A percentile compares a stretch with the other conserved stretches of the same genome.
These are phyloP conservation scores for Balanococcus diminutus DNA, from an alignment of 2,888 invertebrate genomes.

Conservation along the genomic window DNA sequence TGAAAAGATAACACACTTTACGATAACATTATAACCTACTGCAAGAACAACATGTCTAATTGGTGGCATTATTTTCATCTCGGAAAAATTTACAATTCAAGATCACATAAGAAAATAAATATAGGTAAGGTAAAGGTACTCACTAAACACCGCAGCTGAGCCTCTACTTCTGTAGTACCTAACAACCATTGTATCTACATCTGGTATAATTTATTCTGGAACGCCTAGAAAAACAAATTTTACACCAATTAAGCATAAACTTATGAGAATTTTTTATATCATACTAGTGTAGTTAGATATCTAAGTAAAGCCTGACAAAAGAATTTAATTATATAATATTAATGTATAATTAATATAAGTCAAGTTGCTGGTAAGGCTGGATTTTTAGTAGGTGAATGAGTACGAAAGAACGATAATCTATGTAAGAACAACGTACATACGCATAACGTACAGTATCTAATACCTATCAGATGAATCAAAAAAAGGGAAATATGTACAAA, in stretches of 20 bases:
- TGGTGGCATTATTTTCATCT: neutral
- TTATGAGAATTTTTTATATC: constrained; percentile 17
- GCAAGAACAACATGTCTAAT: neutral
- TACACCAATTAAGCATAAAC: neutral
- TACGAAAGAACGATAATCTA: neutral
- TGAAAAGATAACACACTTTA: neutral
- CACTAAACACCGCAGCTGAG: constrained; percentile 31
- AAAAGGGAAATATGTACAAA: no score
- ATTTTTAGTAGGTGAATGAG: no score
- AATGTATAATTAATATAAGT: constrained; percentile 18
- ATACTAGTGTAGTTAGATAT: neutral
- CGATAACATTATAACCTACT: neutral
- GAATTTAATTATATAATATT: constrained; percentile 35
- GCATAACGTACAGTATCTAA: no score
- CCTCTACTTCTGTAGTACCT: constrained; percentile 33
- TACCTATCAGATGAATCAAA: no score
- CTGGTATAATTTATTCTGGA: constrained; percentile 44
- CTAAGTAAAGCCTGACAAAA: neutral
- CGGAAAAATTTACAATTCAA: neutral
- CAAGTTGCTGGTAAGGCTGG: neutral
- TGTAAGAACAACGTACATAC: neutral
- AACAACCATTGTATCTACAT: constrained; percentile 47
- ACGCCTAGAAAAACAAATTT: constrained; percentile 44
- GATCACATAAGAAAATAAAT: neutral
- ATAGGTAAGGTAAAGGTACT: neutral